Base-by-base conservation (phyloP, 2,888 invertebrate genomes). In the Drosophila ezoana region DNA sequence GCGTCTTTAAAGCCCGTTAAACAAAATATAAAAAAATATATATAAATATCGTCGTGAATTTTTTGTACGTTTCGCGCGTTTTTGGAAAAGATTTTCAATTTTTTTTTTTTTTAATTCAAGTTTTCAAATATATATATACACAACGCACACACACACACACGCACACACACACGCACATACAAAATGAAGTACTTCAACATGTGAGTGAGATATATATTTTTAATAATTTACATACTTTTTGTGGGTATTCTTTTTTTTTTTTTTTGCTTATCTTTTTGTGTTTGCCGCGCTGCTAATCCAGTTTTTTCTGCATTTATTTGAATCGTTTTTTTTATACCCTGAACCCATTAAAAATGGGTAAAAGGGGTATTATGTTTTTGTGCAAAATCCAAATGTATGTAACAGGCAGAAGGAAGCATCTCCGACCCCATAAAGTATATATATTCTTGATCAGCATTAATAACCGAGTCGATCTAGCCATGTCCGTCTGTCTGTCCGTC, bases 171-270 rank as follows among this genome's bases (percentile, higher is more conserved):
- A 63, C 28, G 59, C 43, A 59, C 32, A 63, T 20, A 69, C 35
- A 87, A 83, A 85, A 90, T 90, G 90, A 90, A 90, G 84, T 90
- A 85, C 89, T 88, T 88, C 66, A 90, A 90, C 83, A 90, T 90
- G 90, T 90, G 90, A 90, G 90, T 90, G 88, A 58, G 57, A 57
- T 13, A 57, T 13, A 58, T 37, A 14, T 23, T 28, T 33, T 10
- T 32, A 53, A 23, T 37, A 10, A 37, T 20, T 18, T 35, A 48
- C 18, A 9, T 49, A 20, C 4, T 16, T 48, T 35, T 35, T 35
- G 28, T 28, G 28, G 28, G 28, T 28, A 8, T 28, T 49, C n/a
- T 52, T 40, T 61, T 65, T 49, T 8, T 18, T 57, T 67, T 33
- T 37, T 51, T 44, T 41, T 57, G 43, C 11, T 5, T 33, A 20